phyloP scores from a whole-genome alignment of 1,140 invertebrate species.

The Drosophila varians region DNA sequence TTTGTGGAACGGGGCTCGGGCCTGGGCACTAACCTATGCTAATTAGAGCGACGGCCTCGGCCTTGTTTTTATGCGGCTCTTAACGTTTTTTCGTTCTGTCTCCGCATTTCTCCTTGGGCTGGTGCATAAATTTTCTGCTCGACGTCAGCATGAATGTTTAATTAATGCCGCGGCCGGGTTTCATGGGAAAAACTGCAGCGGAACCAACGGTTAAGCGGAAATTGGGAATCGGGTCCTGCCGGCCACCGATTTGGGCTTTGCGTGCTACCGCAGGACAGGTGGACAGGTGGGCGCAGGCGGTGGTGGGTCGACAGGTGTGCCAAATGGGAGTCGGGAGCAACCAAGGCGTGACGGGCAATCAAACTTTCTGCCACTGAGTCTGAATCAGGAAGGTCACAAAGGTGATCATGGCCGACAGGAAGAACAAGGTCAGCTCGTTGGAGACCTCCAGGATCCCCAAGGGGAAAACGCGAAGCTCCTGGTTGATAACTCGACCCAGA shows the following conservation, averaged over 20 bases:
- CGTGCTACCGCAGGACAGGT: slow-evolving; percentile 67
- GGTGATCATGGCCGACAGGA: slow-evolving; percentile 56
- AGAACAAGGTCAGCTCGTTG: slow-evolving; percentile 63
- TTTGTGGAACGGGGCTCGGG: slow-evolving; percentile 12
- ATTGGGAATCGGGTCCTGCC: slow-evolving; percentile 63
- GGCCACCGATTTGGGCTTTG: slow-evolving; percentile 36
- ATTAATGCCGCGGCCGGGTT: slow-evolving; percentile 69
- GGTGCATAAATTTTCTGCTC: slow-evolving; percentile 77
- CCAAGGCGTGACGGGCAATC: slow-evolving; percentile 61
- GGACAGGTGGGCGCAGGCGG: slow-evolving; percentile 52
- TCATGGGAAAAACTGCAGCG: slow-evolving; percentile 66
- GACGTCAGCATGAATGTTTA: slow-evolving; percentile 62
- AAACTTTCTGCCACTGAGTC: slow-evolving; percentile 34
- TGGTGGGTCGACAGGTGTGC: slow-evolving; percentile 24
- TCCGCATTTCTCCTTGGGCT: slow-evolving; percentile 9
- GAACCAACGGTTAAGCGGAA: slow-evolving; percentile 75
- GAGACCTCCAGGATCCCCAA: slow-evolving; percentile 66
- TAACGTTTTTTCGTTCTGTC: slow-evolving; percentile 61
- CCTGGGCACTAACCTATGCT: slow-evolving; percentile 59
- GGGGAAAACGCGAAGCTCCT: slow-evolving; percentile 50
- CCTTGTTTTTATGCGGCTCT: slow-evolving; percentile 77
- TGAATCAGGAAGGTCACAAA: slow-evolving; percentile 65
- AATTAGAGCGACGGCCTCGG: slow-evolving; percentile 78
- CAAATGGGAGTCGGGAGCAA: slow-evolving; percentile 13
- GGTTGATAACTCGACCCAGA: slow-evolving; percentile 40